phyloP scores from a whole-genome alignment of 2,113 vertebrate genomes.

The Synchiropus splendidus region DNA sequence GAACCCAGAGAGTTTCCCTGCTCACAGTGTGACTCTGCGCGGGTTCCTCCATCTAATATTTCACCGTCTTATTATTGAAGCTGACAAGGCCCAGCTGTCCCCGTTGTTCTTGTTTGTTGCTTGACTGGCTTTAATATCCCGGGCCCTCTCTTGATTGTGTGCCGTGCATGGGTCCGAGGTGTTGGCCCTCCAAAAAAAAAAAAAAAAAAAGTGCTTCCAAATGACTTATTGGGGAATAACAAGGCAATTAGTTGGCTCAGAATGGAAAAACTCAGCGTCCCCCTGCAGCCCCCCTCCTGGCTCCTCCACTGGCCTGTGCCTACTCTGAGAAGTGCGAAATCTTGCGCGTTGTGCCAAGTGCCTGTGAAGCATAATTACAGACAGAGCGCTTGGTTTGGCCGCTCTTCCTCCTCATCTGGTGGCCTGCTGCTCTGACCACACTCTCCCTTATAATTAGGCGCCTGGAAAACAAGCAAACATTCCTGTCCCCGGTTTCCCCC shows the following conservation, averaged over 20 bases:
- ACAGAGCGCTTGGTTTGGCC: constrained; percentile 65
- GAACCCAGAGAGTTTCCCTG: constrained; percentile 2
- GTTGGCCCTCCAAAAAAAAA: constrained; percentile 54
- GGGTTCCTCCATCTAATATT: constrained; percentile 32
- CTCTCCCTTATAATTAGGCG: constrained; percentile 68
- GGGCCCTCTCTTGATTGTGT: constrained; percentile 36
- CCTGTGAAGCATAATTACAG: constrained; percentile 69
- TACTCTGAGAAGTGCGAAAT: constrained; percentile 63
- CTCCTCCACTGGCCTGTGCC: constrained; percentile 42
- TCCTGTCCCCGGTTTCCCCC: constrained; percentile 24
- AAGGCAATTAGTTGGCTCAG: constrained; percentile 65
- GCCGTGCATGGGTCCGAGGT: constrained; percentile 58
- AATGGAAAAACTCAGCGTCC: constrained; percentile 52
- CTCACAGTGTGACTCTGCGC: constrained; percentile 12
- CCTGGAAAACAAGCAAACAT: constrained; percentile 59
- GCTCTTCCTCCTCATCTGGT: constrained; percentile 72
- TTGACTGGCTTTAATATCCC: constrained; percentile 56
- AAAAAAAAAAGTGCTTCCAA: constrained; percentile 44
- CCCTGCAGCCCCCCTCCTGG: constrained; percentile 8
- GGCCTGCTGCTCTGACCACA: constrained; percentile 66
- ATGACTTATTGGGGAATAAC: constrained; percentile 69
- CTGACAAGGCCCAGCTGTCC: constrained; percentile 40
- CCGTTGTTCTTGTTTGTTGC: constrained; percentile 57
- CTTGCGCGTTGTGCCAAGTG: constrained; percentile 54
- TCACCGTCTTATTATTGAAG: constrained; percentile 40